Conservation (phyloP, 2,888 invertebrate species). For the Scaptomyza tumidula region DNA sequence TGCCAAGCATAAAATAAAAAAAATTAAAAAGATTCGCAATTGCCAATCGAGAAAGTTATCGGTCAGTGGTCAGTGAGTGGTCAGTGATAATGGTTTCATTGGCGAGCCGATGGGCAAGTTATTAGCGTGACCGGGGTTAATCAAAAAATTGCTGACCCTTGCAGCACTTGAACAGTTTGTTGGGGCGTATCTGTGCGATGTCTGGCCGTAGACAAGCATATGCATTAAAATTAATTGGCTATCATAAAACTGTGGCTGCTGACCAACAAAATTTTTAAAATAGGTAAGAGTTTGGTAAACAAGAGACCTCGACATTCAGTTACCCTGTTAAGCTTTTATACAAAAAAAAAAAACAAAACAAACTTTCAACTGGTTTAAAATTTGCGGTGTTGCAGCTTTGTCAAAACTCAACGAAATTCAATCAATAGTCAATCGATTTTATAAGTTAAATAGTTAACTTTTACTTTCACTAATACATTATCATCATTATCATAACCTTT, state of each 20-base stretch:
- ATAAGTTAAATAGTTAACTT: neutral
- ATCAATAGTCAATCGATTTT: neutral
- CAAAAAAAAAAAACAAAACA: too few species aligned
- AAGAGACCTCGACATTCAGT: neutral
- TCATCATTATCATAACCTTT: neutral
- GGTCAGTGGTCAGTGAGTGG: constrained; percentile 34
- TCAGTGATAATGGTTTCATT: constrained; percentile 69
- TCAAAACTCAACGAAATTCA: neutral
- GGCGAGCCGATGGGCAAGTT: constrained; percentile 48
- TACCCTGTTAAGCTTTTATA: neutral
- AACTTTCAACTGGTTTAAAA: too few species aligned
- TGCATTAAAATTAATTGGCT: constrained; percentile 73
- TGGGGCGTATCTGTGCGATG: constrained; percentile 47
- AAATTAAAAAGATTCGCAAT: constrained; percentile 39
- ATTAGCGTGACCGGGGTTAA: constrained; percentile 77
- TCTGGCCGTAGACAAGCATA: constrained; percentile 53
- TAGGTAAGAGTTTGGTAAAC: neutral
- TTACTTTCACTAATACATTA: neutral
- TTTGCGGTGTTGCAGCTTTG: too few species aligned
- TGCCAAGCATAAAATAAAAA: constrained; percentile 17
- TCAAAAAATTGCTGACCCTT: constrained; percentile 81
- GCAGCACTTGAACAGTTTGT: constrained; percentile 30
- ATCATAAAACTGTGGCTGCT: constrained; percentile 63
- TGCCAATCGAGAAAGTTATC: constrained; percentile 55
- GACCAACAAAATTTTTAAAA: constrained; percentile 6